A percentile compares a stretch with the other conserved stretches of the same genome.
Evolutionary conservation across 2,797 vertebrate species (phyloP).

Genomic region (Molossus alvarezi): DNA sequence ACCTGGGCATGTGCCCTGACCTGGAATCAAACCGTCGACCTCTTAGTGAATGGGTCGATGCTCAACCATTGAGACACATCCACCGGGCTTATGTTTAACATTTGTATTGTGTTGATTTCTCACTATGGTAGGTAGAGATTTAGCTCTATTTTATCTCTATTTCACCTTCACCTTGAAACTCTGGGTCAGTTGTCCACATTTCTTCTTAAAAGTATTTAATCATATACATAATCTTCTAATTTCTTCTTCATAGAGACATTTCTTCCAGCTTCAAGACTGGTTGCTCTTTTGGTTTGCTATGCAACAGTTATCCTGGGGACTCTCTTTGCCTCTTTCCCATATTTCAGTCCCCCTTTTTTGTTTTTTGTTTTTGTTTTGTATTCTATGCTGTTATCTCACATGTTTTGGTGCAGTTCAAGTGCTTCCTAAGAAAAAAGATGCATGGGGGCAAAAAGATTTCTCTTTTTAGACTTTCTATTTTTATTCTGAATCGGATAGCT

Average conservation of each 20-base stretch:
- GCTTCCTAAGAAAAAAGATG: neutral
- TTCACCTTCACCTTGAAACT: conserved; percentile 18
- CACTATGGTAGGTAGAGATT: neutral
- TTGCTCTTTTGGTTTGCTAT: neutral
- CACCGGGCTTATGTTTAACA: neutral
- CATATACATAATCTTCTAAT: neutral
- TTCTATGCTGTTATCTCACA: neutral
- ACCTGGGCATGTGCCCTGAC: no score
- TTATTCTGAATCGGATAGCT: conserved; percentile 28
- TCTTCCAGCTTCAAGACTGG: neutral
- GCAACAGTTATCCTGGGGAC: neutral
- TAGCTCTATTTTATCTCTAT: neutral
- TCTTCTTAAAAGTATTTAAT: conserved; percentile 49
- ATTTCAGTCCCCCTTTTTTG: neutral
- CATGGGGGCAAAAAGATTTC: neutral
- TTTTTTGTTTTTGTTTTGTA: neutral
- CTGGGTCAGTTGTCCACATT: neutral
- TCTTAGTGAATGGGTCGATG: no score
- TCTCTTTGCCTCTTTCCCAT: neutral
- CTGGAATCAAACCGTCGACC: no score
- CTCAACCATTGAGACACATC: no score
- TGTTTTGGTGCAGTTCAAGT: neutral
- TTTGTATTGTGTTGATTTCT: conserved; percentile 8
- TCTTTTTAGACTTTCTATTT: neutral
- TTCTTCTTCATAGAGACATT: neutral